Evolutionary conservation across 2,797 vertebrate genomes (phyloP).

Genomic region (Hydrocynus forskahlii): DNA sequence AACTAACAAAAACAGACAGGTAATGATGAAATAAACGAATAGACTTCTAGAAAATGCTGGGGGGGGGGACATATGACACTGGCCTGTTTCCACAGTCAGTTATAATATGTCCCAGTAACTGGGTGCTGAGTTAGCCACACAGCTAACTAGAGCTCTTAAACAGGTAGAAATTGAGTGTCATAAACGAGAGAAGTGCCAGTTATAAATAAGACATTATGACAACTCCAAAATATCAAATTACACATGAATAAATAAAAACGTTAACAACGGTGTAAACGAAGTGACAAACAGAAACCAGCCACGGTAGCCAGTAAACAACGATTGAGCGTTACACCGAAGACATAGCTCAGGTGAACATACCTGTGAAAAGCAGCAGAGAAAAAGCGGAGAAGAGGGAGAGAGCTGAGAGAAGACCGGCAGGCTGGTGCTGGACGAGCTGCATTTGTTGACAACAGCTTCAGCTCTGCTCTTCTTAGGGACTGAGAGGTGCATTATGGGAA

Average conservation of each 20-base stretch:
- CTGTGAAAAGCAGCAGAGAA: neutral
- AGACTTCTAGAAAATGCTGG: too few species aligned
- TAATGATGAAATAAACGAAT: too few species aligned
- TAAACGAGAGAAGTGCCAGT: neutral
- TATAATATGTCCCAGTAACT: too few species aligned
- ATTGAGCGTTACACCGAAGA: too few species aligned
- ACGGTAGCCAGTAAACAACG: neutral
- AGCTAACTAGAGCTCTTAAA: too few species aligned
- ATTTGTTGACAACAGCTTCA: constrained; percentile 35
- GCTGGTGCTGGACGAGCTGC: neutral
- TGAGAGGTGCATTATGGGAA: constrained; percentile 82
- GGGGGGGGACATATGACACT: too few species aligned
- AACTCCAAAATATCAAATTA: neutral
- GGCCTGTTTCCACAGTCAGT: too few species aligned
- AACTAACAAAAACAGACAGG: too few species aligned
- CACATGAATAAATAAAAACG: neutral
- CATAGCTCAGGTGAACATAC: too few species aligned
- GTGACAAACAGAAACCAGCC: neutral
- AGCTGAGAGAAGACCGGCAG: neutral
- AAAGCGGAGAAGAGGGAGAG: too few species aligned
- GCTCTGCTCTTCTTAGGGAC: constrained; percentile 53
- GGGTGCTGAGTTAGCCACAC: too few species aligned
- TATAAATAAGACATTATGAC: neutral
- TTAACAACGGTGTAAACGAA: constrained; percentile 11
- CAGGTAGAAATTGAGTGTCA: too few species aligned